Conservation (phyloP, 2,113 vertebrate species). For the Peromyscus californicus region DNA sequence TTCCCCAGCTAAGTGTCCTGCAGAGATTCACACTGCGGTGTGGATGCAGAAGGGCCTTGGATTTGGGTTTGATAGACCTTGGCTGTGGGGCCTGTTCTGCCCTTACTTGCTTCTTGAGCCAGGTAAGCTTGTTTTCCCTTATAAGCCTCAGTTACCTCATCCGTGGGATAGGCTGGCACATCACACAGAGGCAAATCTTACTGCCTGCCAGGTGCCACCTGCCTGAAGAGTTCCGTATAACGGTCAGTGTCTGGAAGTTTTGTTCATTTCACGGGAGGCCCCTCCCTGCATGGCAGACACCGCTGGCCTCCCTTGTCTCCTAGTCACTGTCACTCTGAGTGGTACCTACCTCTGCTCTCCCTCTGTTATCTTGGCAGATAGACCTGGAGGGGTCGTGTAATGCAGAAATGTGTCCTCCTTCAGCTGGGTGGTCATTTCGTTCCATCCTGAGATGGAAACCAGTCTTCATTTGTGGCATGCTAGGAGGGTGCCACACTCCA, state of each 20-base stretch:
- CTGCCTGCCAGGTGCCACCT: neutral
- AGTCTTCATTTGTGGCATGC: neutral
- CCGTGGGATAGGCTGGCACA: neutral
- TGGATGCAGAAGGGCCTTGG: neutral
- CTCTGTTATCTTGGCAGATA: neutral
- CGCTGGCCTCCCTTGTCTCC: slow-evolving; percentile 6
- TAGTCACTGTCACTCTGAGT: neutral
- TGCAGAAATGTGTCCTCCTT: neutral
- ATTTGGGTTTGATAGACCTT: neutral
- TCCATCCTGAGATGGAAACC: neutral
- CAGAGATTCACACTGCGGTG: neutral
- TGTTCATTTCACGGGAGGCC: neutral
- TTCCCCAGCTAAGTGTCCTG: neutral
- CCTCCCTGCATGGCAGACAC: neutral
- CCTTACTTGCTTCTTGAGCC: neutral
- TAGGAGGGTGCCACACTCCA: neutral
- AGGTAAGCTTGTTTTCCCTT: neutral
- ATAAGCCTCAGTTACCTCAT: slow-evolving; percentile 5
- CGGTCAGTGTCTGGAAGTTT: neutral
- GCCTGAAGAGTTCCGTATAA: neutral
- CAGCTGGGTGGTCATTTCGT: neutral
- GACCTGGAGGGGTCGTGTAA: neutral
- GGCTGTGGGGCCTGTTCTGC: neutral
- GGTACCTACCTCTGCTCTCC: neutral
- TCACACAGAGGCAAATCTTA: neutral